These are phyloP conservation scores for Catocala sponsa DNA, from an alignment of 2,888 invertebrate genomes.

Conservation along the genomic window DNA sequence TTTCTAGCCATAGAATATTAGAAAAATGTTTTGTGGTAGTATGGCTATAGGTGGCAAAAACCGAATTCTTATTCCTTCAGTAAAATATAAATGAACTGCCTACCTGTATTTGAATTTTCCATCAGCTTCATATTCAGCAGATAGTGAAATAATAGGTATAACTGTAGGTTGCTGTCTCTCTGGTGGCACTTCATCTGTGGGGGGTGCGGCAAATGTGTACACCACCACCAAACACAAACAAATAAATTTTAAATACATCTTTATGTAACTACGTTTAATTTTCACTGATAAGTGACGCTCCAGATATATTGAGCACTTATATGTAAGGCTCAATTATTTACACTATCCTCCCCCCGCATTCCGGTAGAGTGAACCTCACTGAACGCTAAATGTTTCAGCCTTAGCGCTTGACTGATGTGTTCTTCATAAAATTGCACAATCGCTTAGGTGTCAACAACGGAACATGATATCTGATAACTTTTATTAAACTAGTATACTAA, in stretches of 20 bases:
- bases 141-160: conserved; percentile 85
- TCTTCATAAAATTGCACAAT: conserved; percentile 86
- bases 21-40: too few species aligned
- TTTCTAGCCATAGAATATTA: too few species aligned
- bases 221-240: conserved; percentile 60
- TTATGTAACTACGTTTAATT: conserved; percentile 70
- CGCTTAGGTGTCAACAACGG: conserved; percentile 81
- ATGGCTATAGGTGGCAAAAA: too few species aligned
- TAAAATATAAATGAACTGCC: conserved; percentile 14
- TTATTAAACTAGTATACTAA: conserved; percentile 52
- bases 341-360: conserved; percentile 85
- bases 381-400: conserved; percentile 87
- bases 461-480: conserved; percentile 73
- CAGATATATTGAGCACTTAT: conserved; percentile 81
- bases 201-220: conserved; percentile 64
- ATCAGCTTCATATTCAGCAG: conserved; percentile 83
- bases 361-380: conserved; percentile 75
- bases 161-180: conserved; percentile 75
- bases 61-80: not conserved
- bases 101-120: conserved; percentile 87
- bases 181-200: conserved; percentile 65
- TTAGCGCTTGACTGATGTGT: conserved; percentile 82
- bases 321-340: conserved; percentile 86
- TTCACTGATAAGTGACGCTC: conserved; percentile 78
- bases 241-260: conserved; percentile 71